Percentiles rank a stretch among this genome's conserved stretches.
These are phyloP conservation scores for Seira sanloemensis DNA, from an alignment of 2,888 invertebrate species.

Conservation along the genomic window DNA sequence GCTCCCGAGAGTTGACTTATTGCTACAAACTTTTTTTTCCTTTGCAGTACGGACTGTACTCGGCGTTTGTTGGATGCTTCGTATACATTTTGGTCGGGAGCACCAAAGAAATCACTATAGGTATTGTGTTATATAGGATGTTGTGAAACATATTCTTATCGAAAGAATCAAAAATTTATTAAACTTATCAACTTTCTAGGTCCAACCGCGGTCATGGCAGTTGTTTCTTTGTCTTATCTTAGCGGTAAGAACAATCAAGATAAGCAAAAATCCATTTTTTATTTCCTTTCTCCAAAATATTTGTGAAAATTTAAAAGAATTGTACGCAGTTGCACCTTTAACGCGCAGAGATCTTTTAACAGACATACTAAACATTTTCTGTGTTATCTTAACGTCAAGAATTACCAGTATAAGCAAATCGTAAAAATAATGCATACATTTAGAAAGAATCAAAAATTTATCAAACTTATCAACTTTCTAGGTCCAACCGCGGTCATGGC, in stretches of 20 bases:
- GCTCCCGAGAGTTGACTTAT: not conserved
- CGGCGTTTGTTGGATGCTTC: slow-evolving; percentile 95
- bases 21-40: slow-evolving; percentile 11
- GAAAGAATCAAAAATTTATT: not conserved
- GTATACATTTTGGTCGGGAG: slow-evolving; percentile 81
- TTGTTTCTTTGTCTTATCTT: slow-evolving; percentile 52
- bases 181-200: not conserved
- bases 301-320: no score
- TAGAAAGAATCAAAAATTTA: no score
- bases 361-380: no score
- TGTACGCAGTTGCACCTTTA: no score
- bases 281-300: no score
- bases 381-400: no score
- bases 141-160: not conserved
- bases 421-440: no score
- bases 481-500: slow-evolving; percentile 53
- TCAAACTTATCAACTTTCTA: no score
- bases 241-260: slow-evolving; percentile 41
- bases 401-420: no score
- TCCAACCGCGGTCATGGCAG: slow-evolving; percentile 55
- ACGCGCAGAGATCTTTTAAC: no score
- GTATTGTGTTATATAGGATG: slow-evolving; percentile 7
- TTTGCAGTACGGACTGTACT: slow-evolving; percentile 88
- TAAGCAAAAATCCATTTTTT: no score
- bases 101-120: slow-evolving; percentile 34